These are phyloP conservation scores for Gisinianus flammeolus DNA, from an alignment of 2,888 invertebrate species.

Conservation along the genomic window DNA sequence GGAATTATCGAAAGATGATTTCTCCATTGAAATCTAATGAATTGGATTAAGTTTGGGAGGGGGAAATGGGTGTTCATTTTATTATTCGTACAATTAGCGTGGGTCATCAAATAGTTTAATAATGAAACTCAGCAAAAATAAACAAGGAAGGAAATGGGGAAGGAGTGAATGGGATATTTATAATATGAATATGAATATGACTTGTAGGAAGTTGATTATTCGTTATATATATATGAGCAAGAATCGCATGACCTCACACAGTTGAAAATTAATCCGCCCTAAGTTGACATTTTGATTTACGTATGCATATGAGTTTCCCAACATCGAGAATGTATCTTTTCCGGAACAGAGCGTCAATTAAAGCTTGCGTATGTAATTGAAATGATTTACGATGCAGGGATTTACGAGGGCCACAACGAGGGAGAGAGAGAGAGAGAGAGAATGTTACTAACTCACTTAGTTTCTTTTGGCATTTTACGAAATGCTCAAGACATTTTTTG, in stretches of 20 bases:
- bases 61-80: too few species aligned
- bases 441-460: not conserved
- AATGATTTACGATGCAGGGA: constrained; percentile 24
- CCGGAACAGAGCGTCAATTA: constrained; percentile 31
- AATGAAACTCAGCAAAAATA: too few species aligned
- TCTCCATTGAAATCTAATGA: too few species aligned
- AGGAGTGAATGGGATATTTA: too few species aligned
- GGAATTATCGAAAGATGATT: too few species aligned
- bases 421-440: not conserved
- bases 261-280: constrained; percentile 30
- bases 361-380: constrained; percentile 24
- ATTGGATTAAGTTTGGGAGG: too few species aligned
- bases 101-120: too few species aligned
- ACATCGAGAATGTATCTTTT: constrained; percentile 28
- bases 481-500: not conserved
- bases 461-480: not conserved
- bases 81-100: too few species aligned
- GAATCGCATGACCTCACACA: constrained; percentile 20
- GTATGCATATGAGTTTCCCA: not conserved
- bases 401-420: not conserved
- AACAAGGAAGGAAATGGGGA: too few species aligned
- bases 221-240: too few species aligned
- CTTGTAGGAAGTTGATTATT: too few species aligned
- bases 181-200: too few species aligned
- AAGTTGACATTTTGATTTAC: constrained; percentile 35